These are phyloP conservation scores for Dendrocopos noguchii DNA, from an alignment of 2,113 vertebrate genomes.

Conservation along the genomic window DNA sequence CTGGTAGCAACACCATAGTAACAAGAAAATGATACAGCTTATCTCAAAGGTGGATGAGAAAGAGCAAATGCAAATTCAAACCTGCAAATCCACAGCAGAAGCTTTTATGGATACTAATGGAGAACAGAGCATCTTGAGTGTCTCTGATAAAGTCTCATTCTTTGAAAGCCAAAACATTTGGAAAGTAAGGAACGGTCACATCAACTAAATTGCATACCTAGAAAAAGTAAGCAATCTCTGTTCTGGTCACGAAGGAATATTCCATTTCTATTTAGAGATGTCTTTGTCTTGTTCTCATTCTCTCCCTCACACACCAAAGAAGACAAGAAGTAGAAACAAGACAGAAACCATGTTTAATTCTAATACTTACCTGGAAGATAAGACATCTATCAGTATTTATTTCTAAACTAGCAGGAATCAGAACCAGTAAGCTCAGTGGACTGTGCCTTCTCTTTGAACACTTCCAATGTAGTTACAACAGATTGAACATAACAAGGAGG, in stretches of 20 bases:
- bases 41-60: not conserved
- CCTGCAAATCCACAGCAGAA: not conserved
- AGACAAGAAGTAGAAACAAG: not conserved
- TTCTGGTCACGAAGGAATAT: not conserved
- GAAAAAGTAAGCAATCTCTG: not conserved
- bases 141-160: not conserved
- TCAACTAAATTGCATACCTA: not conserved
- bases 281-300: not conserved
- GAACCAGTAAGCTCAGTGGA: not conserved
- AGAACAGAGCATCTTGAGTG: not conserved
- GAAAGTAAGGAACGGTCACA: not conserved
- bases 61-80: not conserved
- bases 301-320: not conserved
- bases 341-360: not conserved
- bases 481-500: not conserved
- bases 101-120: not conserved
- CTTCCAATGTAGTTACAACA: not conserved
- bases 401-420: not conserved
- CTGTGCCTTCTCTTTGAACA: not conserved
- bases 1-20: not conserved
- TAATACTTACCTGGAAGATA: not conserved
- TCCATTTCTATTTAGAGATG: not conserved
- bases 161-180: not conserved
- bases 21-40: not conserved
- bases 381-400: not conserved